phyloP scores from a whole-genome alignment of 2,888 invertebrate species.

The Lasioglossum leucozonium region DNA sequence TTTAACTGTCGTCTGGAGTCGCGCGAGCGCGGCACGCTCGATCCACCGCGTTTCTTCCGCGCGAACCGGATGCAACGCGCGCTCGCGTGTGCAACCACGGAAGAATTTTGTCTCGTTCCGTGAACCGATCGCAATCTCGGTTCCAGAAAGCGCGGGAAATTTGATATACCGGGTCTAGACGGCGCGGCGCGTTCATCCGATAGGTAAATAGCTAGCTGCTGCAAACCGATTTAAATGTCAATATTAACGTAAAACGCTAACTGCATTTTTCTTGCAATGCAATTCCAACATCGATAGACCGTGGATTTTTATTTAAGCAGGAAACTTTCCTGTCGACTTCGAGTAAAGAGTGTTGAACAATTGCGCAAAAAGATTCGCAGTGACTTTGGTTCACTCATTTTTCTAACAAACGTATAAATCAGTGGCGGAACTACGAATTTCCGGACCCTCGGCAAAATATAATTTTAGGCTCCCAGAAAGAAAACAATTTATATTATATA shows the following conservation, averaged over 20 bases:
- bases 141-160: not conserved
- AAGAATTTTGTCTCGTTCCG: not conserved
- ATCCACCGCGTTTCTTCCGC: not conserved
- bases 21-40: not conserved
- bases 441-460: too few species aligned
- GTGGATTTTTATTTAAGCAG: not conserved
- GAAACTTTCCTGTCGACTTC: too few species aligned
- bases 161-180: not conserved
- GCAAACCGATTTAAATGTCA: too few species aligned
- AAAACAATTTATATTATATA: too few species aligned
- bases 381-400: too few species aligned
- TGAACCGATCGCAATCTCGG: not conserved
- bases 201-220: not conserved
- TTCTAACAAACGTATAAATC: too few species aligned
- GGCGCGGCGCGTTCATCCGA: too few species aligned
- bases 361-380: too few species aligned
- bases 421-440: too few species aligned
- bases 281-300: not conserved
- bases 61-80: not conserved
- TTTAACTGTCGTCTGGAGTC: constrained; percentile 20
- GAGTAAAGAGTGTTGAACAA: too few species aligned
- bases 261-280: too few species aligned
- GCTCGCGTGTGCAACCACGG: not conserved
- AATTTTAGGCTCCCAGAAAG: too few species aligned
- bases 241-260: not conserved